A percentile compares a stretch with the other conserved stretches of the same genome.
Evolutionary conservation across 2,113 vertebrate genomes (phyloP).

Genomic region (Engraulis encrasicolus): DNA sequence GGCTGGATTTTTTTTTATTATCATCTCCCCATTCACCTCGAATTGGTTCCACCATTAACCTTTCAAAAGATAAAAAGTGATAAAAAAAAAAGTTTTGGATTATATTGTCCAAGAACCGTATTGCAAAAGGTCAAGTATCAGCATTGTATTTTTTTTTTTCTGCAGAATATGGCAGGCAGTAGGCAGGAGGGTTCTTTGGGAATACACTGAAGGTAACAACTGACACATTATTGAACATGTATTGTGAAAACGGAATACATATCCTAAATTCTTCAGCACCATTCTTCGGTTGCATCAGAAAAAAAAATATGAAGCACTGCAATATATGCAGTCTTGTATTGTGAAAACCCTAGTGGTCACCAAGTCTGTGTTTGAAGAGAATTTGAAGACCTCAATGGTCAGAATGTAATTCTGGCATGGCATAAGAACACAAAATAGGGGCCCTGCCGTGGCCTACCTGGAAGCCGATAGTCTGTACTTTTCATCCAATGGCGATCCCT

Average conservation of each 20-base stretch:
- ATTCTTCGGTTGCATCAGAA: background rate
- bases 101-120: background rate
- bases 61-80: background rate
- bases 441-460: no score
- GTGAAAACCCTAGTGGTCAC: background rate
- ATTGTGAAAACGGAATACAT: background rate
- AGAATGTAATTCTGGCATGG: no score
- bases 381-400: no score
- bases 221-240: background rate
- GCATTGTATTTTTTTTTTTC: no score
- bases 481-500: no score
- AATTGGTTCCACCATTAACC: background rate
- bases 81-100: background rate
- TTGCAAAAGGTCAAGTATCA: background rate
- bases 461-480: no score
- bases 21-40: background rate
- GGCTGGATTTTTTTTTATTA: background rate
- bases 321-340: background rate
- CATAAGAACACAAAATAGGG: no score
- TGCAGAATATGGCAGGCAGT: background rate
- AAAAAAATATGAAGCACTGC: background rate
- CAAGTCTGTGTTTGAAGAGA: background rate
- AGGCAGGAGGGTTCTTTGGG: background rate
- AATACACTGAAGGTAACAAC: background rate
- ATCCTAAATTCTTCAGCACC: background rate